Conservation (phyloP, 1,140 invertebrate genomes). For the Drosophila quadrilineata region DNA sequence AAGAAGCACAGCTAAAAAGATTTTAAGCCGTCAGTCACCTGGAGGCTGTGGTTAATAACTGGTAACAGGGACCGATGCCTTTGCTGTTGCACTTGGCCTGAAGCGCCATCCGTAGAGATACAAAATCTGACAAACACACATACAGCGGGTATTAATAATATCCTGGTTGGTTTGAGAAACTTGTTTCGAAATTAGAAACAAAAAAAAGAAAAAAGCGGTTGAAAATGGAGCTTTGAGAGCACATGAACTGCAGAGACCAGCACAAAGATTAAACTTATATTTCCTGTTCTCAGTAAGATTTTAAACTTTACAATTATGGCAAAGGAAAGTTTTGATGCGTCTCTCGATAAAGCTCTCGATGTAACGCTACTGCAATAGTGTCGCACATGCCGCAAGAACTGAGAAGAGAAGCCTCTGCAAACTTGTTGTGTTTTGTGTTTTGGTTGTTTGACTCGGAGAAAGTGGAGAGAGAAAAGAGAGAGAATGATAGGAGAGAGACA, state of each 20-base stretch:
- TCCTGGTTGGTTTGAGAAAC: too few relatives aligned
- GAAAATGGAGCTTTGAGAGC: too few relatives aligned
- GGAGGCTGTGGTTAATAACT: conserved; percentile 27
- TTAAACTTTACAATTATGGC: not conserved
- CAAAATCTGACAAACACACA: conserved; percentile 24
- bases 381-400: not conserved
- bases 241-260: too few relatives aligned
- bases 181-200: too few relatives aligned
- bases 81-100: conserved; percentile 16
- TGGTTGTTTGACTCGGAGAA: not conserved
- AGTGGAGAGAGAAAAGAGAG: not conserved
- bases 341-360: not conserved
- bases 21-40: not conserved
- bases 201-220: too few relatives aligned
- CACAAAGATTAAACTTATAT: too few relatives aligned
- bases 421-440: too few relatives aligned
- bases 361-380: conserved; percentile 18
- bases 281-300: too few relatives aligned
- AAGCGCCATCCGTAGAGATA: conserved; percentile 15
- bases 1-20: not conserved
- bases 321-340: not conserved
- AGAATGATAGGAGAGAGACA: too few relatives aligned
- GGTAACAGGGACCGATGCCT: conserved; percentile 32
- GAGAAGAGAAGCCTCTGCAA: too few relatives aligned
- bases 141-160: too few relatives aligned